phyloP scores from a whole-genome alignment of 2,113 vertebrate genomes.

The Copsychus sechellarum region DNA sequence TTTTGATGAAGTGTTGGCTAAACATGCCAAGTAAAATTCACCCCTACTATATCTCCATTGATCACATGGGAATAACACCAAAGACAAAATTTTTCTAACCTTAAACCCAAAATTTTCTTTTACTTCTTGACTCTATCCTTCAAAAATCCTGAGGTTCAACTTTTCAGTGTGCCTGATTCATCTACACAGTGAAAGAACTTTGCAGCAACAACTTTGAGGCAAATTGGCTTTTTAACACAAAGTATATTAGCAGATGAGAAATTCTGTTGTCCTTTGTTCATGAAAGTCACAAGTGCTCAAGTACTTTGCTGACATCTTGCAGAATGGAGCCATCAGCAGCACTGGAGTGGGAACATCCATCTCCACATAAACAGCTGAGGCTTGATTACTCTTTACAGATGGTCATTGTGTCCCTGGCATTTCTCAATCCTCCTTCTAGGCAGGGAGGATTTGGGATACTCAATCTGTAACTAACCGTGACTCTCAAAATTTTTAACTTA shows the following conservation, averaged over 20 bases:
- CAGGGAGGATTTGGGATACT: neutral
- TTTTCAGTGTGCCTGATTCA: neutral
- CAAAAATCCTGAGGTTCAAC: neutral
- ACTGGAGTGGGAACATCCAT: neutral
- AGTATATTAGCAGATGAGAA: neutral
- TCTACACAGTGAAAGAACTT: neutral
- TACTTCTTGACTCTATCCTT: neutral
- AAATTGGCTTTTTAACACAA: neutral
- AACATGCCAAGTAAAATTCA: neutral
- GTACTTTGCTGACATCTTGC: neutral
- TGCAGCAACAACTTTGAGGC: neutral
- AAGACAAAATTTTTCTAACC: neutral
- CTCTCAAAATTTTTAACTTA: neutral
- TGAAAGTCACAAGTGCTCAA: neutral
- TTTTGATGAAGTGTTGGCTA: conserved; percentile 6
- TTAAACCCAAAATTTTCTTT: neutral
- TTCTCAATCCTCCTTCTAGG: neutral
- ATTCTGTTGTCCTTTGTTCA: neutral
- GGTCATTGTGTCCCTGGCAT: neutral
- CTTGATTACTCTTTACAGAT: neutral
- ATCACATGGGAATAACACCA: neutral
- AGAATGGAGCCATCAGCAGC: neutral
- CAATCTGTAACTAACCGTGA: neutral
- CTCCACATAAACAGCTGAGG: neutral
- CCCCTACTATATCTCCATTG: neutral